Evolutionary conservation across 2,113 vertebrate genomes (phyloP).

Genomic region (Stercorarius parasiticus): DNA sequence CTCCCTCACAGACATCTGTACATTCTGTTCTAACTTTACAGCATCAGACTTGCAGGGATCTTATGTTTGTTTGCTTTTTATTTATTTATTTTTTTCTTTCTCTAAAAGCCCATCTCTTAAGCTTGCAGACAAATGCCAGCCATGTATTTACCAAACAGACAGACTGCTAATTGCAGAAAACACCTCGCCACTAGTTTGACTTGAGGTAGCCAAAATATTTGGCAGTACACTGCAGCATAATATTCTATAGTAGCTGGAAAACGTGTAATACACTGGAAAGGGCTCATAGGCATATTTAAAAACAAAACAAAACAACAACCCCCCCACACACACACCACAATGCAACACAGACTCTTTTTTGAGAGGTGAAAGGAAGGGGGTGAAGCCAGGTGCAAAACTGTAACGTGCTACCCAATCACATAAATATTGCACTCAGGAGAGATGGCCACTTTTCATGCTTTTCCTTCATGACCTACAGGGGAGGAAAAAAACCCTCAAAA

Average conservation of each 20-base stretch:
- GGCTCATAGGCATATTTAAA: neutral
- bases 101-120: neutral
- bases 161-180: neutral
- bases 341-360: neutral
- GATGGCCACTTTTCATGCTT: neutral
- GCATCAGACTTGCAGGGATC: neutral
- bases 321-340: neutral
- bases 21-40: neutral
- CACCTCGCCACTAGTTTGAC: neutral
- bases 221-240: neutral
- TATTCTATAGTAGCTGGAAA: neutral
- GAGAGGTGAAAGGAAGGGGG: neutral
- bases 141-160: neutral
- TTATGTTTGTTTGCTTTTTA: neutral
- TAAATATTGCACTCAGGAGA: neutral
- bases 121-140: neutral
- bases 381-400: neutral
- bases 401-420: neutral
- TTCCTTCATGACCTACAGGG: neutral
- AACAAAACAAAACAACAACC: neutral
- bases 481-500: fast-evolving
- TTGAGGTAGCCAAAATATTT: neutral
- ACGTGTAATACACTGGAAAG: neutral
- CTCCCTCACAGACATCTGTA: neutral
- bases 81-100: neutral